Percentiles rank a stretch among this genome's conserved stretches.
Evolutionary conservation across 2,797 vertebrate species (phyloP).

Genomic region (Thaleichthys pacificus): DNA sequence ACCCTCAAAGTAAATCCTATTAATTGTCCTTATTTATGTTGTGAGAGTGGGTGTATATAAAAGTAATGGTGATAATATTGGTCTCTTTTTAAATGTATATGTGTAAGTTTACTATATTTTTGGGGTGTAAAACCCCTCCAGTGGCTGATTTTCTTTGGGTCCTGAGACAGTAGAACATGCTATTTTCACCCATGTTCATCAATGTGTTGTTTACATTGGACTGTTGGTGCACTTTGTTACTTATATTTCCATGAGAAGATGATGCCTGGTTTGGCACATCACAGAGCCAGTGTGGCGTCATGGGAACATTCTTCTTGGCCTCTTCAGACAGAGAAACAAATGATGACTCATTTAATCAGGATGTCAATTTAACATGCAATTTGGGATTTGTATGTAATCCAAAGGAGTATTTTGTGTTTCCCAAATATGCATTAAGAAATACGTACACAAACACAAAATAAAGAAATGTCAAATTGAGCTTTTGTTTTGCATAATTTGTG

Average conservation of each 20-base stretch:
- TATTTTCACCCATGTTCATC: background rate
- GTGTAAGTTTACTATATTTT: constrained; percentile 16
- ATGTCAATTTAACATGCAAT: too few relatives aligned
- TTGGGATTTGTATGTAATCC: too few relatives aligned
- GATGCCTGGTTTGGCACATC: background rate
- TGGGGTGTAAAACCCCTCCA: background rate
- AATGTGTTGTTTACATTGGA: background rate
- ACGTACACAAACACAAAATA: background rate
- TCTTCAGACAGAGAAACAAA: too few relatives aligned
- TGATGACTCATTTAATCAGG: too few relatives aligned
- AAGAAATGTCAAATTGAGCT: background rate
- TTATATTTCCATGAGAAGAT: background rate
- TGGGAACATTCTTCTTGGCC: too few relatives aligned
- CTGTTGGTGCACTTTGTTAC: background rate
- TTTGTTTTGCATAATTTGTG: background rate
- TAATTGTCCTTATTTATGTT: background rate
- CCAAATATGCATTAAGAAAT: background rate
- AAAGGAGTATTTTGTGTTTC: background rate
- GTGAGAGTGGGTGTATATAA: background rate
- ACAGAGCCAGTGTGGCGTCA: too few relatives aligned
- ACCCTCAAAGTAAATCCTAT: background rate
- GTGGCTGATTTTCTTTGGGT: constrained; percentile 2
- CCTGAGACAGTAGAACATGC: background rate
- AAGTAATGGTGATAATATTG: background rate
- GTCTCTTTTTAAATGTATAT: background rate